Evolutionary conservation across 2,113 vertebrate genomes (phyloP).

Genomic region (Phalacrocorax carbo): DNA sequence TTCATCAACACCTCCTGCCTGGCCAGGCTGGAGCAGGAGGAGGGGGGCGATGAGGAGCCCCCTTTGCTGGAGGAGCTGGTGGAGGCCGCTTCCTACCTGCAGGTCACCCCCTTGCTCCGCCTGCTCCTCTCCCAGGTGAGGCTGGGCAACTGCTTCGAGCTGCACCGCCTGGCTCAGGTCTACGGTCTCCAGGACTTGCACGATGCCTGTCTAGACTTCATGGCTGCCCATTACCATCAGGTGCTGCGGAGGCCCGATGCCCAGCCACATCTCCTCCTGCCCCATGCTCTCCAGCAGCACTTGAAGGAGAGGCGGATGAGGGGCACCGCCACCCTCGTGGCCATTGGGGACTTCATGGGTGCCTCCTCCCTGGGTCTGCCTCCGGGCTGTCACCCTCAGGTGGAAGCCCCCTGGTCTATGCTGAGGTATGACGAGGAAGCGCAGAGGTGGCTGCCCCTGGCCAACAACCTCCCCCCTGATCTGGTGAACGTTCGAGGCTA

Average conservation of each 20-base stretch:
- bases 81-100: conserved; percentile 90
- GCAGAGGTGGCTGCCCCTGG: conserved; percentile 85
- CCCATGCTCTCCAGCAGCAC: conserved; percentile 74
- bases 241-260: conserved; percentile 82
- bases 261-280: conserved; percentile 72
- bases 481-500: conserved; percentile 90
- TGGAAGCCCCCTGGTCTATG: conserved; percentile 86
- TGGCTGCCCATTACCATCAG: conserved; percentile 86
- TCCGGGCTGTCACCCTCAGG: conserved; percentile 43
- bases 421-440: conserved; percentile 84
- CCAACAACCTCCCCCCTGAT: conserved; percentile 83
- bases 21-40: conserved; percentile 35
- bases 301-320: conserved; percentile 83
- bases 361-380: conserved; percentile 66
- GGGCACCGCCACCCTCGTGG: conserved; percentile 84
- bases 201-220: conserved; percentile 84
- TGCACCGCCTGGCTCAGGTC: conserved; percentile 86
- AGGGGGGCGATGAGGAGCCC: conserved; percentile 53
- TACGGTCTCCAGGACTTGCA: conserved; percentile 89
- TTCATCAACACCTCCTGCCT: conserved; percentile 85
- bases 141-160: conserved; percentile 86
- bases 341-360: conserved; percentile 84
- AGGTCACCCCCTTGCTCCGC: conserved; percentile 89
- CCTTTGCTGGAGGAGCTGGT: conserved; percentile 86
- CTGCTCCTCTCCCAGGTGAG: conserved; percentile 86